Conservation (phyloP, 2,797 vertebrate genomes). For the Iguana delicatissima region DNA sequence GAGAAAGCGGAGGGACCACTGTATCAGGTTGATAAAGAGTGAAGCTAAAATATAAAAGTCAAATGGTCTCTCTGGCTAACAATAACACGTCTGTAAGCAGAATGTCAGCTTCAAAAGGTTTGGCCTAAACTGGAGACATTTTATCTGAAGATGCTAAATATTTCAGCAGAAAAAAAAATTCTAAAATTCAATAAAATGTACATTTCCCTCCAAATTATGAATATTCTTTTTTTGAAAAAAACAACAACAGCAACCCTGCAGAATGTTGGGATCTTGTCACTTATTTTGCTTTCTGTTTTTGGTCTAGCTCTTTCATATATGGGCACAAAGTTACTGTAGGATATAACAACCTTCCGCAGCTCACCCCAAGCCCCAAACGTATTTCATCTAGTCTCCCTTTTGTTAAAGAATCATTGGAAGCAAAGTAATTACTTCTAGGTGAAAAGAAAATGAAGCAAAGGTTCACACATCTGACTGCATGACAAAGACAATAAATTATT, state of each 20-base stretch:
- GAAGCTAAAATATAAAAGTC: not conserved
- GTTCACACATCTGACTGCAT: not conserved
- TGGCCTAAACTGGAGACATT: not conserved
- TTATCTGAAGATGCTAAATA: not conserved
- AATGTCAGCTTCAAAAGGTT: not conserved
- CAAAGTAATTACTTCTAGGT: not conserved
- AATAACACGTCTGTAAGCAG: not conserved
- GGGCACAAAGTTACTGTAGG: not conserved
- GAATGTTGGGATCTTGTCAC: too few relatives aligned
- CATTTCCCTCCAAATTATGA: too few relatives aligned
- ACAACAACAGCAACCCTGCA: not conserved
- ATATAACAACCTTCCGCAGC: not conserved
- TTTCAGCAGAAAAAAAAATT: not conserved
- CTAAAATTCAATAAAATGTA: not conserved
- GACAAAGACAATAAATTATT: constrained; percentile 15
- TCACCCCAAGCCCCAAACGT: not conserved
- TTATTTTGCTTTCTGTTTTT: not conserved
- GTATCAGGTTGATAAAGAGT: not conserved
- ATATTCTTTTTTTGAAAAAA: not conserved
- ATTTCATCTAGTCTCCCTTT: not conserved
- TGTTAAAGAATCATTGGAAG: constrained; percentile 7
- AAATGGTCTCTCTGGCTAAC: not conserved
- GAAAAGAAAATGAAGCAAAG: constrained; percentile 14
- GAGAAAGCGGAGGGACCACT: too few relatives aligned
- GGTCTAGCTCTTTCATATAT: not conserved